phyloP scores from a whole-genome alignment of 2,888 invertebrate genomes.

The Eudasyphora cyanicolor region DNA sequence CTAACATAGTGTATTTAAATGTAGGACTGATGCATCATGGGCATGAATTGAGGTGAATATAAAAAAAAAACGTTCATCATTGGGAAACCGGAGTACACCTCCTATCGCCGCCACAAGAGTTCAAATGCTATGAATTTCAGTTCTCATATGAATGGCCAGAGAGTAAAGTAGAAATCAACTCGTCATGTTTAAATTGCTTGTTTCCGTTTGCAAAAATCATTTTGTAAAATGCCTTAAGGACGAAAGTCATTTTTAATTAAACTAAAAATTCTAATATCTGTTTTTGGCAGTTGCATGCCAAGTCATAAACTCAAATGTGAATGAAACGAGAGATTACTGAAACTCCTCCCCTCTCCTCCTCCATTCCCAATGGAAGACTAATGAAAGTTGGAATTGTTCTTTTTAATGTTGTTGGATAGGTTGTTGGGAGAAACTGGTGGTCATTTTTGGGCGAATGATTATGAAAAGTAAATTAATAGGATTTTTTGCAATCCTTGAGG shows the following conservation, averaged over 20 bases:
- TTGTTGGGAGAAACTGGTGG: slow-evolving; percentile 29
- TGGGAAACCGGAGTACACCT: too few relatives aligned
- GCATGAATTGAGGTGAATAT: too few relatives aligned
- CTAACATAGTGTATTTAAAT: too few relatives aligned
- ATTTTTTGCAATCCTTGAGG: slow-evolving; percentile 35
- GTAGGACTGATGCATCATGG: too few relatives aligned
- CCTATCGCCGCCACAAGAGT: too few relatives aligned
- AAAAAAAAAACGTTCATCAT: too few relatives aligned
- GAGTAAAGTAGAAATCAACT: slow-evolving; percentile 37
- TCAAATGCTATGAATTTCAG: too few relatives aligned
- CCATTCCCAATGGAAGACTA: slow-evolving; percentile 42
- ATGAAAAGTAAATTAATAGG: slow-evolving; percentile 51
- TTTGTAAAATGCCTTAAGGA: slow-evolving; percentile 56
- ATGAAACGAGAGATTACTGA: too few relatives aligned
- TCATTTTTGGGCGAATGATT: slow-evolving; percentile 28
- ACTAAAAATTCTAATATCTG: slow-evolving; percentile 58
- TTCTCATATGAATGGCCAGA: too few relatives aligned
- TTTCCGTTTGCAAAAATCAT: slow-evolving; percentile 37
- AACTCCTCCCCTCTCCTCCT: too few relatives aligned
- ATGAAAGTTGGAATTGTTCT: slow-evolving; percentile 10
- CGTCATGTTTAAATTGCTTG: slow-evolving; percentile 50
- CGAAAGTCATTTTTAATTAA: slow-evolving; percentile 61
- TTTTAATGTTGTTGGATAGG: neutral
- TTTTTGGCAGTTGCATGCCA: slow-evolving; percentile 62
- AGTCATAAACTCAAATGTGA: slow-evolving; percentile 56